Conservation (phyloP, 2,888 invertebrate genomes). For the Cynaeus angustus region DNA sequence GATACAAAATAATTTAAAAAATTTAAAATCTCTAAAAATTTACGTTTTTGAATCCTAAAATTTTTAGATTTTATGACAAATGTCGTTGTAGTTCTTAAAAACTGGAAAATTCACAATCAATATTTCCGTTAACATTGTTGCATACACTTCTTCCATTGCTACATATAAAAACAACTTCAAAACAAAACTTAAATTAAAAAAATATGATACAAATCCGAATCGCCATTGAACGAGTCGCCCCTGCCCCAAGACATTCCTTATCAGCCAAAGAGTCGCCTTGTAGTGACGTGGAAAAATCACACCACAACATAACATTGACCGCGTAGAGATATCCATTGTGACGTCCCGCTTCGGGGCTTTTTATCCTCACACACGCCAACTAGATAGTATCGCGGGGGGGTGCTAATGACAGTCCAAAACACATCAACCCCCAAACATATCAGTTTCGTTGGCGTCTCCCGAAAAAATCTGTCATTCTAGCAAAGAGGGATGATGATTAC, state of each 20-base stretch:
- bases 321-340: slow-evolving; percentile 65
- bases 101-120: no score
- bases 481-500: slow-evolving; percentile 23
- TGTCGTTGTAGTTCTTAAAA: no score
- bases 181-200: no score
- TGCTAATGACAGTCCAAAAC: slow-evolving; percentile 46
- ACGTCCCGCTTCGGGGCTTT: slow-evolving; percentile 50
- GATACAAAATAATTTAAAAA: no score
- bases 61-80: no score
- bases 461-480: slow-evolving; percentile 14
- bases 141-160: no score
- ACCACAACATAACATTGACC: slow-evolving; percentile 70
- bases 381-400: slow-evolving; percentile 39
- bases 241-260: slow-evolving; percentile 60
- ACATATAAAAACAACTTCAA: no score
- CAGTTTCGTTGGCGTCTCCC: slow-evolving; percentile 21
- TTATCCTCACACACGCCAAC: slow-evolving; percentile 28
- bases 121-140: no score
- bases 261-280: slow-evolving; percentile 70
- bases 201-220: no score
- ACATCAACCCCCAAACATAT: slow-evolving; percentile 29
- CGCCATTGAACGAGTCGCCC: slow-evolving; percentile 20
- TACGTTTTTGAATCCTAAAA: no score
- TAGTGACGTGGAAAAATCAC: slow-evolving; percentile 71
- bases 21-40: no score